phyloP scores from a whole-genome alignment of 2,888 invertebrate species.

The Lochmaea capreae region DNA sequence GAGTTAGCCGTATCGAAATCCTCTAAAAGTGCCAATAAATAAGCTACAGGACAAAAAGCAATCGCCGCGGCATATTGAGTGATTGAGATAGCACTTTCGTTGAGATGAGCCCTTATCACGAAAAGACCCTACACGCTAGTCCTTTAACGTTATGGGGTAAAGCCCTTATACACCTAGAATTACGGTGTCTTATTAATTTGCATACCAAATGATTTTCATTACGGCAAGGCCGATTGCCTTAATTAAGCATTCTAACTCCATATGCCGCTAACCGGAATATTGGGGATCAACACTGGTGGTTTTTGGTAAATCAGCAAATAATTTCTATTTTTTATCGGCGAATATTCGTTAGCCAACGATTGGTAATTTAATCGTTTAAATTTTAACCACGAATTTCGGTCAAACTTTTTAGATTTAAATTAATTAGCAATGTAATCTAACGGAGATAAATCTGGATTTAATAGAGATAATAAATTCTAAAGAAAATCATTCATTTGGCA shows the following conservation, averaged over 20 bases:
- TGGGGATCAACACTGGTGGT: conserved; percentile 16
- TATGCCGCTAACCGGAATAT: conserved; percentile 21
- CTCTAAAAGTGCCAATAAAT: conserved; percentile 22
- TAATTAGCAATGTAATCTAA: neutral
- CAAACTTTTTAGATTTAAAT: neutral
- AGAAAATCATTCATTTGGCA: too few species aligned
- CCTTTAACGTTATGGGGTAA: conserved; percentile 21
- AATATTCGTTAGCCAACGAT: neutral
- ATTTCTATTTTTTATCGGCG: conserved; percentile 10
- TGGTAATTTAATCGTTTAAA: neutral
- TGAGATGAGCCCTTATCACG: conserved; percentile 28
- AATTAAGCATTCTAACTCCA: conserved; percentile 34
- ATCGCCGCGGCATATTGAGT: conserved; percentile 25
- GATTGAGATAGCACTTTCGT: conserved; percentile 28
- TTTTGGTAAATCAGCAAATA: conserved; percentile 22
- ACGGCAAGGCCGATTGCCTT: conserved; percentile 34
- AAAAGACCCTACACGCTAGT: conserved; percentile 27
- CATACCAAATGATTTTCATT: conserved; percentile 43
- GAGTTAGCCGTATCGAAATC: neutral
- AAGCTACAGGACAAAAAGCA: conserved; percentile 14
- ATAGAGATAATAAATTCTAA: too few species aligned
- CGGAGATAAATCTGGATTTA: neutral
- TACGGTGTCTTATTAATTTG: conserved; percentile 40
- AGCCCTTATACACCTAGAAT: conserved; percentile 29
- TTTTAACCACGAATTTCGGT: neutral